A percentile compares a stretch with the other conserved stretches of the same genome.
Evolutionary conservation across 2,888 invertebrate genomes (phyloP).

Genomic region (Mantis religiosa): DNA sequence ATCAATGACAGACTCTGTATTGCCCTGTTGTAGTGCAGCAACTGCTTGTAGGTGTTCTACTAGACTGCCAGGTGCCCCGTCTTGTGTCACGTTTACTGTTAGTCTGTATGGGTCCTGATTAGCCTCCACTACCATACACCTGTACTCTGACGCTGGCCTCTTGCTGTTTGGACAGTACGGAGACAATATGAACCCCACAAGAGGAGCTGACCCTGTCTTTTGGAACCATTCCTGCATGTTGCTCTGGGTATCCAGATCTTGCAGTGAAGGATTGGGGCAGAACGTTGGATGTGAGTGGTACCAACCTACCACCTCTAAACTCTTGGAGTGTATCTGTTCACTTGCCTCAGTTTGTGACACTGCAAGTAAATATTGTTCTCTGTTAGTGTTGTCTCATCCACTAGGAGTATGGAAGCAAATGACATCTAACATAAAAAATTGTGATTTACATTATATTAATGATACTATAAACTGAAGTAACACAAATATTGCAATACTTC

Average conservation of each 20-base stretch:
- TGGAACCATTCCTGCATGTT: constrained; percentile 56
- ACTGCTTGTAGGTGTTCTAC: constrained; percentile 44
- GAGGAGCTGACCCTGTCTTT: constrained; percentile 51
- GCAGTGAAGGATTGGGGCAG: constrained; percentile 63
- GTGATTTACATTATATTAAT: too few relatives aligned
- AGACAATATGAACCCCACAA: constrained; percentile 62
- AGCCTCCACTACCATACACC: constrained; percentile 52
- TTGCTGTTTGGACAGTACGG: constrained; percentile 57
- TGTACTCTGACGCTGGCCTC: constrained; percentile 51
- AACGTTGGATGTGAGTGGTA: constrained; percentile 75
- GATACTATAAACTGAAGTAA: too few relatives aligned
- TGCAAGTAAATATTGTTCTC: constrained; percentile 33
- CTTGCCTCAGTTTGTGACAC: constrained; percentile 61
- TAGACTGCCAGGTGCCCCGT: constrained; percentile 40
- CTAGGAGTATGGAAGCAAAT: too few relatives aligned
- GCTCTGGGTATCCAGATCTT: constrained; percentile 63
- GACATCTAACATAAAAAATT: too few relatives aligned
- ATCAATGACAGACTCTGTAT: constrained; percentile 36
- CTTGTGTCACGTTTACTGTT: constrained; percentile 47
- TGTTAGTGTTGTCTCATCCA: too few relatives aligned
- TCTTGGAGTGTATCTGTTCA: constrained; percentile 49
- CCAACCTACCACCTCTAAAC: constrained; percentile 62
- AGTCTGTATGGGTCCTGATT: constrained; percentile 51
- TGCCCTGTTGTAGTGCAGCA: constrained; percentile 38
- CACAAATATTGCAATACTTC: too few relatives aligned